Percentiles rank a stretch among this genome's conserved stretches.
These are phyloP conservation scores for Oxyteleia sp. DNA, from an alignment of 2,888 invertebrate species.

Conservation along the genomic window DNA sequence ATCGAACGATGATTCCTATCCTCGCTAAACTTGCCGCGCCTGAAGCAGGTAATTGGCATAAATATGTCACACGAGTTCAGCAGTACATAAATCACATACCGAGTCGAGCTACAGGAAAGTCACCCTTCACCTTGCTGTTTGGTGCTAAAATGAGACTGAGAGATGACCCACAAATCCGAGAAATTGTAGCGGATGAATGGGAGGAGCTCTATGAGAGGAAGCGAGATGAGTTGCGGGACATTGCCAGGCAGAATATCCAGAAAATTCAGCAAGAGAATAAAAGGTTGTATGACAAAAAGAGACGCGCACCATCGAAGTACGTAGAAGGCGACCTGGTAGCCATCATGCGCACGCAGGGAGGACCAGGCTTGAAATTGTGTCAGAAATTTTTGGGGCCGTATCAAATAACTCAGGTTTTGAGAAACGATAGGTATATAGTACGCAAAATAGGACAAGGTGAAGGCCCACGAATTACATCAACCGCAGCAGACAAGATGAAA, in stretches of 20 bases:
- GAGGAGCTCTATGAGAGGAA: not conserved
- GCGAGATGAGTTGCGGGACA: too few relatives aligned
- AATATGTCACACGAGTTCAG: constrained; percentile 24
- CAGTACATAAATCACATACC: constrained; percentile 52
- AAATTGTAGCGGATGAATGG: constrained; percentile 31
- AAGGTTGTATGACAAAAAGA: too few relatives aligned
- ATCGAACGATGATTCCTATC: constrained; percentile 21
- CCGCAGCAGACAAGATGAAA: too few relatives aligned
- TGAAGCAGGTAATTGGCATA: constrained; percentile 43
- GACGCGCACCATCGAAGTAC: not conserved
- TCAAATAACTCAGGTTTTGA: too few relatives aligned
- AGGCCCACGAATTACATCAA: too few relatives aligned
- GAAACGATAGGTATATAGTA: too few relatives aligned
- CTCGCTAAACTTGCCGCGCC: constrained; percentile 36
- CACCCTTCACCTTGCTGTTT: constrained; percentile 39
- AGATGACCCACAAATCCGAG: constrained; percentile 35
- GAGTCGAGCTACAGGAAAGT: constrained; percentile 17
- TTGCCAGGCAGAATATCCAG: too few relatives aligned
- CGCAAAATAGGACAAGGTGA: too few relatives aligned
- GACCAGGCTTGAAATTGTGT: too few relatives aligned
- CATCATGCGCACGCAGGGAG: too few relatives aligned
- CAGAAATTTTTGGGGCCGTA: too few relatives aligned
- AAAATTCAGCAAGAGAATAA: too few relatives aligned
- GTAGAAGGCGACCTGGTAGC: not conserved
- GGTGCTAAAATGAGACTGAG: constrained; percentile 32